Base-by-base conservation (phyloP, 2,888 invertebrate genomes). In the Portevinia maculata region DNA sequence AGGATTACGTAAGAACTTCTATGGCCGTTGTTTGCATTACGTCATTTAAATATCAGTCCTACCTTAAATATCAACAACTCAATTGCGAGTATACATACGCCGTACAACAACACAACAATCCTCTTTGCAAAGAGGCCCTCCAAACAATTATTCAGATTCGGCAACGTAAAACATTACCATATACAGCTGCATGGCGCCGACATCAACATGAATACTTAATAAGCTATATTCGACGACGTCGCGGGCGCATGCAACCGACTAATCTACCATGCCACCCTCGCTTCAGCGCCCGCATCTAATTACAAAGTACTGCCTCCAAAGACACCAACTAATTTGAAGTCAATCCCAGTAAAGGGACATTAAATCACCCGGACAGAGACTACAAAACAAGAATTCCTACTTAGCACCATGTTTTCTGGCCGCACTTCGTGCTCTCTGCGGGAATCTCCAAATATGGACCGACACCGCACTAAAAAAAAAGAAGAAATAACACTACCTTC, bases 311-410 rank as follows among this genome's bases (percentile, higher is more conserved):
- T 73, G 53, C 59, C 81, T 44, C 39, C 11, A 57, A 70, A 75
- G 64, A 81, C 76, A 71, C 64, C 70, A 76, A 71, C 81, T 81
- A 75, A 76, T 81, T 81, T 70, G 59, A 81, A 81, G 70, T 81
- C 81, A 60, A 81, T 81, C 70, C 70, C 37, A 76, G 81, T 65
- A 76, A 81, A 81, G 75, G 81, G 81, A 81, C 70, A 75, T 81
- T 81, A 81, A 81, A 76, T 81, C 81, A 76, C 53, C 39, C 48
- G 52, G 64, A 81, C 70, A 62, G 62, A n/a, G 37, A 48, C 24
- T n/a, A 11, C 37, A 50, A 75, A 71, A 81, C 75, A 81, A 81
- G 75, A 81, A 81, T 81, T 81, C 65, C 76, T 50, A 81, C 76
- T 76, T 70, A 76, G 76, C 70, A 70, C 70, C 52, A 62, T 50